Evolutionary conservation across 2,113 vertebrate genomes (phyloP), one percentile per base, ranked within the genome.

Genomic region (Odontesthes bonariensis): DNA sequence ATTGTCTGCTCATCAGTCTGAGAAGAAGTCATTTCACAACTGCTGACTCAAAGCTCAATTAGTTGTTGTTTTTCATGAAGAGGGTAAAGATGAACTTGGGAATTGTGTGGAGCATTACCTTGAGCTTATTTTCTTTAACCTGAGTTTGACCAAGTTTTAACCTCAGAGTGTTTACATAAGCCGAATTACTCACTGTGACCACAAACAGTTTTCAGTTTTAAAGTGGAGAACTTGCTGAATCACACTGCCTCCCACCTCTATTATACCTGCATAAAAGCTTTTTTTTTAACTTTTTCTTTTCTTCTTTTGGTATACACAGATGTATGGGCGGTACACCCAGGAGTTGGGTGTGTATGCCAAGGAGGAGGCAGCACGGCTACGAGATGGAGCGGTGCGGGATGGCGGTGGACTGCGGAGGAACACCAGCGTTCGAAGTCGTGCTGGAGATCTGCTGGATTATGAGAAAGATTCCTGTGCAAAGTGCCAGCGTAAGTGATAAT

Each of bases 311-410:
- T 46, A 59, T 32, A 33, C 70, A 58, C 91, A 99, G 98, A 99
- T 99, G 98, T 99, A 98, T 86, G 98, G 98, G 80, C 95, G 96
- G 16, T 99, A 99, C 89, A 99, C 97, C 3, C 98, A 99, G 93
- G 98, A 99, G 89, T 91, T 99, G 69, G 97, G 98, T 82, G 94
- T 95, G 71, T 99, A 96, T 19, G 98, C 97, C 92, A 99, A 97
- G 91, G 97, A 97, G 17, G 97, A 99, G 92, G 98, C 97, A 0
- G 97, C 97, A 16, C 96, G 97, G 53, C 95, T 99, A 54, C 96
- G 97, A n/a, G 94, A 96, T 78, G 94, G 95, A 86, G 94, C 91
- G 71, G 94, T 96, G 57, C 95, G 96, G 22, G 94, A 96, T 74
- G 92, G 95, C 49, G 91, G 91, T 77, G 94, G 90, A 3, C 85